Conservation (phyloP, 2,797 vertebrate species). For the Intellagama lesueurii region DNA sequence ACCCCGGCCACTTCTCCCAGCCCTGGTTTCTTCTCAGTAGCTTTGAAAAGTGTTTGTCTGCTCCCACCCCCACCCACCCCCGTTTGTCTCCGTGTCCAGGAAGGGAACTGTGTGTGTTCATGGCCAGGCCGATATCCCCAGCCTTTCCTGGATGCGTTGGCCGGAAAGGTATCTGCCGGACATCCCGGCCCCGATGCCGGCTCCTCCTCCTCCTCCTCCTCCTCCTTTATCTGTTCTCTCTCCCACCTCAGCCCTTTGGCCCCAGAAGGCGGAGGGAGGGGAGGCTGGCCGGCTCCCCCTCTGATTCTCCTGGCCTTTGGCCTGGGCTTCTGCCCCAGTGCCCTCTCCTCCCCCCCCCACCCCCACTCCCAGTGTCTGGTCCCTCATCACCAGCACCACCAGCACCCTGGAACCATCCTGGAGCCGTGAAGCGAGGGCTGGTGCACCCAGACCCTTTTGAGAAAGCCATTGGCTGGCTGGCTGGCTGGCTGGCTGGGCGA, state of each 20-base stretch:
- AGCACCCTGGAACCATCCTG: neutral
- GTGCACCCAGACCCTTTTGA: no score
- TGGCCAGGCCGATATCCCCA: conserved; percentile 62
- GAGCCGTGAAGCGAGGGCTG: neutral
- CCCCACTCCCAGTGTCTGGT: no score
- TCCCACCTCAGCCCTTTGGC: conserved; percentile 57
- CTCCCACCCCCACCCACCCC: neutral
- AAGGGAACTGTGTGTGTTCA: conserved; percentile 47
- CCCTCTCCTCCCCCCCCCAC: neutral
- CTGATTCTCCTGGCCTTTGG: neutral
- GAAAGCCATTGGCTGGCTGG: neutral
- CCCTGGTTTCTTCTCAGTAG: no score
- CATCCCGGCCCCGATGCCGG: neutral
- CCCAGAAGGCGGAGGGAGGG: conserved; percentile 1
- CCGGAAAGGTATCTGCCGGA: conserved; percentile 69
- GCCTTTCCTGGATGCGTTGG: conserved; percentile 67
- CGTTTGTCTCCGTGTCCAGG: neutral
- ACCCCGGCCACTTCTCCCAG: no score
- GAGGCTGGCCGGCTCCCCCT: neutral
- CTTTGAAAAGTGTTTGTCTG: neutral
- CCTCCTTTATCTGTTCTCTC: conserved; percentile 57
- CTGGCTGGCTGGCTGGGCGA: no score
- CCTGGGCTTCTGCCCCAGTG: neutral
- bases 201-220: conserved; percentile 25
- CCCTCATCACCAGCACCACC: neutral